Evolutionary conservation across 2,888 invertebrate genomes (phyloP), one percentile per base, ranked within the genome.

Genomic region (Notodonta dromedarius): DNA sequence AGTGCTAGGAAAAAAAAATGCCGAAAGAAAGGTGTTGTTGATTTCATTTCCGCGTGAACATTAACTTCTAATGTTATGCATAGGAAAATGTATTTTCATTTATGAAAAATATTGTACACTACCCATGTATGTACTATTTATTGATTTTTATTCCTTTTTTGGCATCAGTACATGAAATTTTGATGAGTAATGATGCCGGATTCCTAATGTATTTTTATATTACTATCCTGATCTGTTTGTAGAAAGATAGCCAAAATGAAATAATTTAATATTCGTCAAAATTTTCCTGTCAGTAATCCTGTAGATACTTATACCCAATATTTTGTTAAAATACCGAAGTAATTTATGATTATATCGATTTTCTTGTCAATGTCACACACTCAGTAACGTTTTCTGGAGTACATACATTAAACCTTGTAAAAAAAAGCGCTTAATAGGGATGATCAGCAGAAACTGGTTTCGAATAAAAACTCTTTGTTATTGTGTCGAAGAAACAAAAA

Each of bases 381-480:
- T 65, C 57, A 16, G 56, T 65, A 56, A 56, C 48, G n/a, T 52
- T 60, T 67, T 70, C 44, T 59, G 65, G 65, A 70, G 79, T 74
- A 78, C 79, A 75, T 62, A 53, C 35, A 53, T 61, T 65, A 56
- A 64, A 67, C 63, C 62, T 66, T 75, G 72, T 77, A 65, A 70
- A 69, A 65, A 54, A 24, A 24, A 65, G 64, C 52, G 67, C 60
- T 63, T 24, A 56, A 14, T 59, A 61, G 65, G 63, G 60, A 57
- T 62, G 66, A 67, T 68, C 66, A 67, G 67, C 65, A 68, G 60
- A 63, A 66, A 62, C 35, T 58, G 54, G 65, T 65, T 71, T 77
- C 65, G 70, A 76, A 76, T 76, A 72, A 67, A 69, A 63, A 63
- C 68, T 63, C 60, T 64, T 62, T 61, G 75, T 66, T 75, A 60